Base-by-base conservation (phyloP, 2,113 vertebrate genomes). In the Accipiter virgatus region DNA sequence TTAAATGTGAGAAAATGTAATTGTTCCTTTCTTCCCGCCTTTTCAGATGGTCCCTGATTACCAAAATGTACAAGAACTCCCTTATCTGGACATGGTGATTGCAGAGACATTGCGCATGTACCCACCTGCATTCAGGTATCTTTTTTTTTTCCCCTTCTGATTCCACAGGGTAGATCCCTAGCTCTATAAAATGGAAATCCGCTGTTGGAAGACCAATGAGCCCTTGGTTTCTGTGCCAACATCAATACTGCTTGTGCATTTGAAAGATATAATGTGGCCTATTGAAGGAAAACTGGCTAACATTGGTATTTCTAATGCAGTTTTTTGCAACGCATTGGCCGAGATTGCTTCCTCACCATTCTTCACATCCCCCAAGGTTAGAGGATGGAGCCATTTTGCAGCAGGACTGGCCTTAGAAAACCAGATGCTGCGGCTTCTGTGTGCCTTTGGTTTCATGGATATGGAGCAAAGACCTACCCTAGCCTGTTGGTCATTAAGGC, bases 61-160 rank as follows among this genome's bases (percentile, higher is more conserved):
- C 93, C 83, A 94, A 96, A 99, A 98, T 53, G 95, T 99, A 3
- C 98, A 99, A 94, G 98, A 99, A 81, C 98, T 99, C 83, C 98
- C 98, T 89, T 99, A 99, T 87, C 96, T 99, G 97, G 99, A 99
- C 89, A 99, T 99, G 99, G 99, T 99, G 89, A 97, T 99, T 29
- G 98, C 98, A 48, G 99, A 99, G 96, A 97, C 99, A 1, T 81
- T 99, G 88, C 98, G 99, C 53, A 98, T 99, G 95, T 99, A 99
- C 95, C 99, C 99, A 16, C 99, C 99, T 20, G 99, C 98, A 47
- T 99, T 99, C 98, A 99, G 99, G 99, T 99, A 97, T 27, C 11
- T 13, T 38, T 11, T 5, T 11, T 5, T 9, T 9, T 0, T 0
- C 7, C 22, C 7, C 25, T 82, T 80, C 74, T 66, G 15, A 53